Evolutionary conservation across 2,113 vertebrate genomes (phyloP).

Genomic region (Regulus satrapa): DNA sequence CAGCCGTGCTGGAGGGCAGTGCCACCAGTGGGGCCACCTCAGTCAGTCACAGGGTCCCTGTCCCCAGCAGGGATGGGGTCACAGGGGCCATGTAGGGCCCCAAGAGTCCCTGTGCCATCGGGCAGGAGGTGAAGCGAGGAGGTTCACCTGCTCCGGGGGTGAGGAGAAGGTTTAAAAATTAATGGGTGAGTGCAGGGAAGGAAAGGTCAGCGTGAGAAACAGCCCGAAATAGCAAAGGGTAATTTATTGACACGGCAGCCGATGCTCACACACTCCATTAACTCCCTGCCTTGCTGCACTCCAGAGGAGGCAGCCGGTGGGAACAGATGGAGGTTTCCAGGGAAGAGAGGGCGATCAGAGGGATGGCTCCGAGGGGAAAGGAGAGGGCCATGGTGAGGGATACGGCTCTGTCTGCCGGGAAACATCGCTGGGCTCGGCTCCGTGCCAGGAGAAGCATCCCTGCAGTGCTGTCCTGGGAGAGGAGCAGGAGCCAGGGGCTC

Average conservation of each 20-base stretch:
- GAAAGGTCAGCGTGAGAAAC: not conserved
- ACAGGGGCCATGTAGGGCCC: not conserved
- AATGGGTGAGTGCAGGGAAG: not conserved
- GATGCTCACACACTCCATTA: not conserved
- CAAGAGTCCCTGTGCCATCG: accelerated
- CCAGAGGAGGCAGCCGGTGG: accelerated
- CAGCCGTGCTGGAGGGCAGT: accelerated
- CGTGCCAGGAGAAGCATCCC: not conserved
- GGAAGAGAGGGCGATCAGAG: not conserved
- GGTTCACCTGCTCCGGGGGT: accelerated
- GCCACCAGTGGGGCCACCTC: not conserved
- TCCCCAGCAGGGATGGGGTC: accelerated
- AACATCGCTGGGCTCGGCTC: not conserved
- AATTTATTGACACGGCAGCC: not conserved
- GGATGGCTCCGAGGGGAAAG: not conserved
- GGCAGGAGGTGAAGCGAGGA: not conserved
- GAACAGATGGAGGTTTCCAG: not conserved
- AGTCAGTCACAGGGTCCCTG: accelerated
- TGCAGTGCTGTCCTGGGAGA: not conserved
- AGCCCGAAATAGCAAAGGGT: conserved; percentile 1
- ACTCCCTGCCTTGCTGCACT: not conserved
- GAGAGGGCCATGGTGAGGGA: accelerated
- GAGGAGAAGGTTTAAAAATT: not conserved
- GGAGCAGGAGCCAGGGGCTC: not conserved
- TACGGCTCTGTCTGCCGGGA: not conserved